Evolutionary conservation across 2,113 vertebrate species (phyloP).

Genomic region (Cinclus mexicanus): DNA sequence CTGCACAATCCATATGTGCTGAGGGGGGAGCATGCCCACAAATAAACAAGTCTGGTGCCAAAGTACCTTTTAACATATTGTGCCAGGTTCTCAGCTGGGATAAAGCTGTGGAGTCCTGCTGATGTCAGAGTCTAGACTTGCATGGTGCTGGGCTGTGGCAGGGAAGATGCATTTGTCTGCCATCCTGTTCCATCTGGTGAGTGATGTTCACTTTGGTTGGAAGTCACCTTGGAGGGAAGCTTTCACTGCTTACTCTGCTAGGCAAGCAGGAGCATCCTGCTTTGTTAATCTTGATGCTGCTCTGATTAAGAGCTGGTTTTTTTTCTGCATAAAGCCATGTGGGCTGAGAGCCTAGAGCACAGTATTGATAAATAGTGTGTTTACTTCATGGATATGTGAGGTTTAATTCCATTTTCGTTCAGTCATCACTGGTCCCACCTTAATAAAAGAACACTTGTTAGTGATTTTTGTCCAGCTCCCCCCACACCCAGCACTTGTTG

Average conservation of each 20-base stretch:
- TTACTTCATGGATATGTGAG: neutral
- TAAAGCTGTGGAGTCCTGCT: neutral
- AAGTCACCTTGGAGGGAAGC: conserved; percentile 49
- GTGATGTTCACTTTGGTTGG: neutral
- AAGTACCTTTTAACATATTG: neutral
- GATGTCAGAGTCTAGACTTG: neutral
- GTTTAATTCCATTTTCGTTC: conserved; percentile 10
- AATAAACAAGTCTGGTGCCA: neutral
- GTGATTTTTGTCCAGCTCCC: neutral
- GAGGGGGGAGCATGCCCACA: neutral
- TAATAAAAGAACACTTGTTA: neutral
- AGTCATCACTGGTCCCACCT: neutral
- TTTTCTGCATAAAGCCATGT: neutral
- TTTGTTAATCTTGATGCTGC: neutral
- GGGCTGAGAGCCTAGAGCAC: neutral
- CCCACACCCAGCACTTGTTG: neutral
- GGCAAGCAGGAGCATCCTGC: neutral
- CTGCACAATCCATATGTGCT: neutral
- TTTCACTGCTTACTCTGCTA: neutral
- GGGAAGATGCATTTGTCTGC: conserved; percentile 7
- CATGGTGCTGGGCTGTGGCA: neutral
- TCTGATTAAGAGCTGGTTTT: neutral
- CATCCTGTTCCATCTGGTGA: neutral
- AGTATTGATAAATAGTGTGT: neutral
- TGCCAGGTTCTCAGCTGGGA: neutral